Evolutionary conservation across 2,797 vertebrate genomes (phyloP).

Genomic region (Urocyon cinereoargenteus): DNA sequence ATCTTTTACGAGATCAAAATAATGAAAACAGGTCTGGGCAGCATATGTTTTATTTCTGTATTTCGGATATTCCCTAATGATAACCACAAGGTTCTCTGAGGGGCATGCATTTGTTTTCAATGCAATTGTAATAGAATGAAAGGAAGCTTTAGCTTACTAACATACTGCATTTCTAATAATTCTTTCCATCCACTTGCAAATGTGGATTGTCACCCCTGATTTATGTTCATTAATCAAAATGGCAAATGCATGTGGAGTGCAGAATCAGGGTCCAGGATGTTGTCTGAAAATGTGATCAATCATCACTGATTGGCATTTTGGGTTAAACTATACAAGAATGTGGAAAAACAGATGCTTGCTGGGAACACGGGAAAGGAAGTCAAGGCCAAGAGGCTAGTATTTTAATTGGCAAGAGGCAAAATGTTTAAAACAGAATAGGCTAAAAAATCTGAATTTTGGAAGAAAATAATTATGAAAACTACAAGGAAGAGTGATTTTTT

Average conservation of each 20-base stretch:
- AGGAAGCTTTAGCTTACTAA: conserved; percentile 14
- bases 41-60: conserved; percentile 62
- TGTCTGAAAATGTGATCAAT: conserved; percentile 78
- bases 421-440: conserved; percentile 27
- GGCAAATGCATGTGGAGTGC: conserved; percentile 77
- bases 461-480: conserved; percentile 43
- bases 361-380: conserved; percentile 81
- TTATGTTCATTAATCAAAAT: conserved; percentile 82
- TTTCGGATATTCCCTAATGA: conserved; percentile 65
- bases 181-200: conserved; percentile 75
- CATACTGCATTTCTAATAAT: conserved; percentile 61
- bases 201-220: conserved; percentile 72
- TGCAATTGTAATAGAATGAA: conserved; percentile 34
- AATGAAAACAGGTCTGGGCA: conserved; percentile 45
- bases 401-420: conserved; percentile 75
- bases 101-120: conserved; percentile 76
- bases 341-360: conserved; percentile 77
- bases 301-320: conserved; percentile 77
- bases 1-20: conserved; percentile 52
- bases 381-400: conserved; percentile 60
- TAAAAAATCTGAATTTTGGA: conserved; percentile 26
- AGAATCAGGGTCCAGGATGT: conserved; percentile 73
- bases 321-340: conserved; percentile 78
- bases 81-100: conserved; percentile 52
- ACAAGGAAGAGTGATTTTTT: not conserved